Conservation (phyloP, 2,113 vertebrate genomes). For the Alexandromys fortis region DNA sequence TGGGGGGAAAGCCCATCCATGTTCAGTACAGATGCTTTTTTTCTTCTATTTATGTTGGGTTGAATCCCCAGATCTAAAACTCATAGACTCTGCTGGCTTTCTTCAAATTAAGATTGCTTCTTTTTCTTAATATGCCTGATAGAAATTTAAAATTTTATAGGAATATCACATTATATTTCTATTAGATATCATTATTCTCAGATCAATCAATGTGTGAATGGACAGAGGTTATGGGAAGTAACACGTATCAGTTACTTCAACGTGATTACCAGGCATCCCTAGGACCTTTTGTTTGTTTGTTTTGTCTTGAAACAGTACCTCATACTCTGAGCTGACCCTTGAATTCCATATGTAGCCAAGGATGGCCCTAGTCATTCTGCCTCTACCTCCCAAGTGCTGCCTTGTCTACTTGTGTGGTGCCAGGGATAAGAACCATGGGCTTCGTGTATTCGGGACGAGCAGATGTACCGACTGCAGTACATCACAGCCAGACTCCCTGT, state of each 20-base stretch:
- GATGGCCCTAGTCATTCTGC: not conserved
- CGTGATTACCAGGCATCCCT: not conserved
- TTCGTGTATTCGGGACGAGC: not conserved
- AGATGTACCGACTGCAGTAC: too few species aligned
- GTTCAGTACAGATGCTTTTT: not conserved
- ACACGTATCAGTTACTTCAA: not conserved
- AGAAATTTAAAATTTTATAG: not conserved
- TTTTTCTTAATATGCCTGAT: not conserved
- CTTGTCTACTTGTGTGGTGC: not conserved
- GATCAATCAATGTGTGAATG: not conserved
- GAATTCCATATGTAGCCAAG: too few species aligned
- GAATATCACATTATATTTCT: not conserved
- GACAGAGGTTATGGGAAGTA: not conserved
- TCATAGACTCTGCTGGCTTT: not conserved
- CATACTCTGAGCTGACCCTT: not conserved
- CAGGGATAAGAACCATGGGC: not conserved
- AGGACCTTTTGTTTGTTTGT: not conserved
- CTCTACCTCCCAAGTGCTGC: not conserved
- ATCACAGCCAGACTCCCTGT: not conserved
- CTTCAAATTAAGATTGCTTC: not conserved
- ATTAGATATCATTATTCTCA: not conserved
- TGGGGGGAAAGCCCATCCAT: not conserved
- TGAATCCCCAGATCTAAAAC: not conserved
- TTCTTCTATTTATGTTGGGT: not conserved
- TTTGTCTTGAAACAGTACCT: not conserved